phyloP scores from a whole-genome alignment of 2,797 vertebrate species.

The Synaphobranchus kaupii region DNA sequence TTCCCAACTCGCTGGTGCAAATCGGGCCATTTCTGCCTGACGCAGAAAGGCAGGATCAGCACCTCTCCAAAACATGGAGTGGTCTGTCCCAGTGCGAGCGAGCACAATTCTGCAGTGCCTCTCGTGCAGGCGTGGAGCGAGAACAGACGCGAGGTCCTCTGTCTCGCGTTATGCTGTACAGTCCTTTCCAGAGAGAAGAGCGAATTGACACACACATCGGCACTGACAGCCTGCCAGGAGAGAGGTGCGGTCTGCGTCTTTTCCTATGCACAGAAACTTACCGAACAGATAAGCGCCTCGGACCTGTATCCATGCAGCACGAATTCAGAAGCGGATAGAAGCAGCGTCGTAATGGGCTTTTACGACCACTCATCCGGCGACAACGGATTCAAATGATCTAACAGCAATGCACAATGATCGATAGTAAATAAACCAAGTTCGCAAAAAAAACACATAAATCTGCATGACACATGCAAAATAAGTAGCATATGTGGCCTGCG shows the following conservation, averaged over 20 bases:
- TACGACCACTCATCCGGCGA: not conserved
- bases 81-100: too few species aligned
- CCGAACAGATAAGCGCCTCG: too few species aligned
- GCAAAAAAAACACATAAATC: not conserved
- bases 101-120: not conserved
- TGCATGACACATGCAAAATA: not conserved
- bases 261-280: too few species aligned
- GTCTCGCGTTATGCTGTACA: not conserved
- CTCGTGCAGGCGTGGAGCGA: too few species aligned
- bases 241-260: not conserved
- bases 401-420: not conserved
- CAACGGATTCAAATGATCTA: not conserved
- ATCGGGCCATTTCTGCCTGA: too few species aligned
- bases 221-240: not conserved
- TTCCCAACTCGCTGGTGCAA: too few species aligned
- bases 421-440: not conserved
- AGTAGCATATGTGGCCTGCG: not conserved
- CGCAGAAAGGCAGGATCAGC: not conserved
- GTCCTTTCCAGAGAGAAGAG: not conserved
- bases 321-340: not conserved
- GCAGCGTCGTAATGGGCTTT: not conserved
- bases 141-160: too few species aligned
- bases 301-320: too few species aligned
- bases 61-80: too few species aligned
- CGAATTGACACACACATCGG: not conserved